phyloP scores from a whole-genome alignment of 2,797 vertebrate genomes.

The Sphenopsis melanotis region DNA sequence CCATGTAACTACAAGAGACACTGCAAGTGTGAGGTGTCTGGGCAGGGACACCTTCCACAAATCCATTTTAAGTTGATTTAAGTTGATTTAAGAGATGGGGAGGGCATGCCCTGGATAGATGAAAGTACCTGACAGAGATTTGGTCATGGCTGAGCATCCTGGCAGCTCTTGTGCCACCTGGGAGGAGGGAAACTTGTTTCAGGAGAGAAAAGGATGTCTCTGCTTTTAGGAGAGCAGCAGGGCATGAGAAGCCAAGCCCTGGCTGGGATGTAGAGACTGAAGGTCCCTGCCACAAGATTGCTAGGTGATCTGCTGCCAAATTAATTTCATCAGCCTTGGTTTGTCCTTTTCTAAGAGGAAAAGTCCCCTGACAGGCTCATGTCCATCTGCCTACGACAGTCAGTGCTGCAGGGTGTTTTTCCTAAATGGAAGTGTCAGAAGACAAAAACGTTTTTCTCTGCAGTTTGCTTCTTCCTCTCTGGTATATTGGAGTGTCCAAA shows the following conservation, averaged over 20 bases:
- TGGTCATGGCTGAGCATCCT: background rate
- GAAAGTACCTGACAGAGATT: background rate
- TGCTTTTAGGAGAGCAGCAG: background rate
- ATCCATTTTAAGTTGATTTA: background rate
- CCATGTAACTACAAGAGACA: background rate
- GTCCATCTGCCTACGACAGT: background rate
- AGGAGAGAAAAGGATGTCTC: background rate
- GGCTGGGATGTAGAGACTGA: background rate
- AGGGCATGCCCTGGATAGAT: background rate
- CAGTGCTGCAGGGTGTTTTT: background rate
- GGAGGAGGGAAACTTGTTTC: background rate
- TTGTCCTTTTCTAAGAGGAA: background rate
- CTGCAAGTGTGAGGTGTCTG: background rate
- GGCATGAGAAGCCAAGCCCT: background rate
- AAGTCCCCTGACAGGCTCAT: accelerated
- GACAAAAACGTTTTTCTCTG: background rate
- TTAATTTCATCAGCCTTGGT: background rate
- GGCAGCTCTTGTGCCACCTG: background rate
- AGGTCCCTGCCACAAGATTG: background rate
- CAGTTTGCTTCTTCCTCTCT: background rate
- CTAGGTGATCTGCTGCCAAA: background rate
- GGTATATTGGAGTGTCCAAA: background rate
- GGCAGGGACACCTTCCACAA: background rate
- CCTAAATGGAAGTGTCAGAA: background rate
- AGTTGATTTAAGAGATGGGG: background rate